Conservation (phyloP, 2,113 vertebrate genomes). For the Meleagris gallopavo region DNA sequence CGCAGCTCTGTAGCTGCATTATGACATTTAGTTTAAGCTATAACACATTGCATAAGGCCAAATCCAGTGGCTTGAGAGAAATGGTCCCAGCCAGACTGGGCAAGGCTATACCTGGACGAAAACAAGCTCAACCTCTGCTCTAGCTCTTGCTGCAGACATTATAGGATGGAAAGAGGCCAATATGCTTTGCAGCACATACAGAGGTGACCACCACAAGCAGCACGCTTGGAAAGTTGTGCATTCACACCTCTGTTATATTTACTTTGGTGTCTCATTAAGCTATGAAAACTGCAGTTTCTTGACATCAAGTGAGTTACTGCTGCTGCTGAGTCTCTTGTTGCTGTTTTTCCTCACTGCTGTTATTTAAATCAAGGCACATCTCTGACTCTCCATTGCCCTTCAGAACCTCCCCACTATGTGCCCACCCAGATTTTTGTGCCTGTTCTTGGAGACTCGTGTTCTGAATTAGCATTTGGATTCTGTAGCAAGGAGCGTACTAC, state of each 20-base stretch:
- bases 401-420: rapidly evolving
- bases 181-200: not conserved
- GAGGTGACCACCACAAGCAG: not conserved
- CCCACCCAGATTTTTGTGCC: not conserved
- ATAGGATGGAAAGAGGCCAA: not conserved
- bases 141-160: not conserved
- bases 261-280: not conserved
- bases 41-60: not conserved
- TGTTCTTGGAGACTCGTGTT: not conserved
- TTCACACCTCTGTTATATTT: not conserved
- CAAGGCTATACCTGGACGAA: not conserved
- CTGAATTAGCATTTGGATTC: not conserved
- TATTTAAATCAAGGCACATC: not conserved
- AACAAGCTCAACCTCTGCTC: not conserved
- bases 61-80: not conserved
- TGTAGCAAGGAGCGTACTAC: not conserved
- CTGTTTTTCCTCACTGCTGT: not conserved
- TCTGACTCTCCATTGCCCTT: not conserved
- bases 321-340: not conserved
- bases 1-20: not conserved
- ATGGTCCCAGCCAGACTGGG: not conserved
- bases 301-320: not conserved
- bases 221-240: not conserved
- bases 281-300: not conserved
- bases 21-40: not conserved